Conservation (phyloP, 2,888 invertebrate genomes). For the Apamea epomidion region DNA sequence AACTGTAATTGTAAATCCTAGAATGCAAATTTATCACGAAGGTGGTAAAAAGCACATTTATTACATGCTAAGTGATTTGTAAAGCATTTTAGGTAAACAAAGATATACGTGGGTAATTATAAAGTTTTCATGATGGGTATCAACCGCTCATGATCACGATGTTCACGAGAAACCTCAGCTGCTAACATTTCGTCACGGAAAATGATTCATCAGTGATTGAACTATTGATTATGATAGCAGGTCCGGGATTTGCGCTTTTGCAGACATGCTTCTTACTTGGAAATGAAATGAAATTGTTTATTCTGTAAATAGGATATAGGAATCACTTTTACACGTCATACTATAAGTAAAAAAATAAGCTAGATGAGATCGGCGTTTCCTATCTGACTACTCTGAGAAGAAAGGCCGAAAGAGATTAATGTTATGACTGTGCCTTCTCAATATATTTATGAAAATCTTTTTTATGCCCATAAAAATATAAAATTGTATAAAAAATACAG, state of each 20-base stretch:
- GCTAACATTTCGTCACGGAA: slow-evolving; percentile 1
- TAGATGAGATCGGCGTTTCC: too few relatives aligned
- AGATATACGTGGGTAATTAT: slow-evolving; percentile 8
- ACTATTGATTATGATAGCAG: not conserved
- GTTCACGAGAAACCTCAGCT: slow-evolving; percentile 12
- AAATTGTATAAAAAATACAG: too few relatives aligned
- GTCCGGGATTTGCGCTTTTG: not conserved
- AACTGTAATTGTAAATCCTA: not conserved
- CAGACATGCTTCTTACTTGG: not conserved
- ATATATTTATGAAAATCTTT: too few relatives aligned
- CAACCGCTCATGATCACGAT: slow-evolving; percentile 40
- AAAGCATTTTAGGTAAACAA: not conserved
- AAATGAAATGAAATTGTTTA: not conserved
- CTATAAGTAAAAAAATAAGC: too few relatives aligned
- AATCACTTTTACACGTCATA: too few relatives aligned
- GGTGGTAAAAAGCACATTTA: slow-evolving; percentile 11
- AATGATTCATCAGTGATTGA: slow-evolving; percentile 19
- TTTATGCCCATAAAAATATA: too few relatives aligned
- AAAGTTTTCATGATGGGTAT: slow-evolving; percentile 40
- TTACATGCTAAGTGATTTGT: slow-evolving; percentile 2
- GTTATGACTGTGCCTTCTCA: too few relatives aligned
- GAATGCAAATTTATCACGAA: slow-evolving; percentile 3
- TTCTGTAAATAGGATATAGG: too few relatives aligned
- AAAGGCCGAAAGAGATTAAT: too few relatives aligned
- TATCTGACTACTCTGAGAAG: too few relatives aligned